Conservation (phyloP, 2,797 vertebrate genomes). For the Catostomus latipinnis region DNA sequence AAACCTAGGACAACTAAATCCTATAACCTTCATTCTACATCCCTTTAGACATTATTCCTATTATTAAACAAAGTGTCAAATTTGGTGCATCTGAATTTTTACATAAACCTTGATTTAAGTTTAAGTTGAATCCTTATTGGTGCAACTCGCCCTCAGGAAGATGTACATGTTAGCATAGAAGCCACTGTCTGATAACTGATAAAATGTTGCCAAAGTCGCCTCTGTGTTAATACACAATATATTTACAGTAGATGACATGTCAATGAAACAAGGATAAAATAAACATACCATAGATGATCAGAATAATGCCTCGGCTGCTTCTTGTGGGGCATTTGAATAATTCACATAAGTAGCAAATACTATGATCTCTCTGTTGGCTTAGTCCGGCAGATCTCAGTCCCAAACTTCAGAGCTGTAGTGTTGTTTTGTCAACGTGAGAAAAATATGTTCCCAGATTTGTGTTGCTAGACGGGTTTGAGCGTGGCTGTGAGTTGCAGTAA, state of each 20-base stretch:
- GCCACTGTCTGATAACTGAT: too few relatives aligned
- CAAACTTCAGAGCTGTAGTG: conserved; percentile 1
- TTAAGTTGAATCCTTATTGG: too few relatives aligned
- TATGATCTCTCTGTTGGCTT: not conserved
- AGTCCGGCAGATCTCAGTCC: not conserved
- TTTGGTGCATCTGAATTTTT: too few relatives aligned
- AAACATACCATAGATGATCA: not conserved
- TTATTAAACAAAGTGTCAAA: too few relatives aligned
- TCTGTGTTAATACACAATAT: not conserved
- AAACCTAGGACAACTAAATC: too few relatives aligned
- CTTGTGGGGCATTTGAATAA: not conserved
- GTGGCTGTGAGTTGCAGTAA: conserved; percentile 13
- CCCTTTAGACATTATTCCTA: too few relatives aligned
- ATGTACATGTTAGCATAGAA: too few relatives aligned
- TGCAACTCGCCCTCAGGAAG: too few relatives aligned
- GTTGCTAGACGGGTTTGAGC: conserved; percentile 38
- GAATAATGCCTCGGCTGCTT: not conserved
- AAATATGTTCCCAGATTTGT: conserved; percentile 19
- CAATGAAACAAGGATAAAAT: not conserved
- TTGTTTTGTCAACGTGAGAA: not conserved
- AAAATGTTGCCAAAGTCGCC: too few relatives aligned
- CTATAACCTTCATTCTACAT: too few relatives aligned
- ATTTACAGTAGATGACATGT: not conserved
- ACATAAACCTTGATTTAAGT: too few relatives aligned
- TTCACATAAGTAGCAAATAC: not conserved